phyloP scores from a whole-genome alignment of 2,797 vertebrate genomes.

The Acrossocheilus fasciatus region DNA sequence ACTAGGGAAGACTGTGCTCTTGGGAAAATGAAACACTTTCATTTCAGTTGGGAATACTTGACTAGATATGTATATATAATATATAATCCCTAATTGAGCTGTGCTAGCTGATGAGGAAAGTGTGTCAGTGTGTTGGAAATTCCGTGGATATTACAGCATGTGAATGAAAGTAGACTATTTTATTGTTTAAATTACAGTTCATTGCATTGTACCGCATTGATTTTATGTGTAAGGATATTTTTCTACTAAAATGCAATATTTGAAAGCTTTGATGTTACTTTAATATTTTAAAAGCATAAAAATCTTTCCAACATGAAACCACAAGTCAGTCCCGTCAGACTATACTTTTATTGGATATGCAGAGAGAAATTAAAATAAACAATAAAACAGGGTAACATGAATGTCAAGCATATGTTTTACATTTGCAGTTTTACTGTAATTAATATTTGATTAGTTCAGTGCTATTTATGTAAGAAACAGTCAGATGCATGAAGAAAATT shows the following conservation, averaged over 20 bases:
- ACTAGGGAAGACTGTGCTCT: conserved; percentile 22
- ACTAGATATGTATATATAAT: background rate
- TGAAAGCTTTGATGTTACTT: background rate
- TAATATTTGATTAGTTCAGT: background rate
- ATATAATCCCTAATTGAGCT: conserved; percentile 9
- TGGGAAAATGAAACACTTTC: conserved; percentile 19
- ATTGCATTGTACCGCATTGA: background rate
- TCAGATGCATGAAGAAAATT: background rate
- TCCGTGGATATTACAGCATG: conserved; percentile 28
- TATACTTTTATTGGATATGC: conserved; percentile 1
- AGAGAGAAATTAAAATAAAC: conserved; percentile 19
- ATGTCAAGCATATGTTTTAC: conserved; percentile 6
- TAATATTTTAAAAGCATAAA: background rate
- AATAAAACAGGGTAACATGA: background rate
- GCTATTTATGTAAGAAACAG: conserved; percentile 3
- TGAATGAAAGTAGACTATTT: background rate
- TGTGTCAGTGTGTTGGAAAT: conserved; percentile 31
- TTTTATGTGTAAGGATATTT: background rate
- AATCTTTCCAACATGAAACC: background rate
- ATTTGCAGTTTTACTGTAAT: background rate
- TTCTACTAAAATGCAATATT: background rate
- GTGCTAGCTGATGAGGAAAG: background rate
- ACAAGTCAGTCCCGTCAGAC: background rate
- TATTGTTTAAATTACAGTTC: background rate
- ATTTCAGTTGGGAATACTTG: conserved; percentile 22